These are phyloP conservation scores for Acronicta alni DNA, from an alignment of 2,888 invertebrate species.

Conservation along the genomic window DNA sequence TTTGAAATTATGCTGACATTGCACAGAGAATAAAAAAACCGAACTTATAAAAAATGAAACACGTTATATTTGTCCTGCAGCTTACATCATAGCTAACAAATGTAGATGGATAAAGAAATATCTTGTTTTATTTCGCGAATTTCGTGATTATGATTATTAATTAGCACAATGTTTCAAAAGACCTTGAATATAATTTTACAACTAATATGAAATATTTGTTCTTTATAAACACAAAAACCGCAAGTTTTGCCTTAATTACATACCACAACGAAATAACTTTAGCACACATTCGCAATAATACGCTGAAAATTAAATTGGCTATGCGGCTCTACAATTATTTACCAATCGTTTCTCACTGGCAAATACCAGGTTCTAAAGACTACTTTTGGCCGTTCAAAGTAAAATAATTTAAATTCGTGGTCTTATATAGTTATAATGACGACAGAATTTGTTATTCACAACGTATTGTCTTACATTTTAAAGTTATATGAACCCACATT, in stretches of 20 bases:
- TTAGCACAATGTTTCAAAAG: not conserved
- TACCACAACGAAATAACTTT: slow-evolving; percentile 10
- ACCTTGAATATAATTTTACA: not conserved
- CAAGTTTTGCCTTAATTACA: slow-evolving; percentile 3
- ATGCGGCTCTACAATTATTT: slow-evolving; percentile 35
- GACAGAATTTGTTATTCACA: slow-evolving; percentile 50
- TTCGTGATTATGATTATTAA: no score
- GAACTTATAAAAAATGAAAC: no score
- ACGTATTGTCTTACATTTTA: slow-evolving; percentile 60
- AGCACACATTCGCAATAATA: slow-evolving; percentile 13
- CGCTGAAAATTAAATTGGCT: slow-evolving; percentile 15
- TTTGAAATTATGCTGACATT: no score
- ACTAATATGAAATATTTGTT: not conserved
- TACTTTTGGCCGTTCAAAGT: slow-evolving; percentile 12
- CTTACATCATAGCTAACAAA: no score
- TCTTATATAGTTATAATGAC: slow-evolving; percentile 47
- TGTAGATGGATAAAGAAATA: no score
- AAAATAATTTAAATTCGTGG: slow-evolving; percentile 27
- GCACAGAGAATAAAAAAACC: no score
- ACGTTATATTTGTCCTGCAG: no score
- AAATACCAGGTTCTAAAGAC: slow-evolving; percentile 28
- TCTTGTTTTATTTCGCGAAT: no score
- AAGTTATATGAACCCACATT: slow-evolving; percentile 36
- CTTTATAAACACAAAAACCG: not conserved
- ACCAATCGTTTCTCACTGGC: slow-evolving; percentile 39